A percentile compares a stretch with the other conserved stretches of the same genome.
These are phyloP conservation scores for Gnatocerus cornutus DNA, from an alignment of 2,888 invertebrate genomes.

Conservation along the genomic window DNA sequence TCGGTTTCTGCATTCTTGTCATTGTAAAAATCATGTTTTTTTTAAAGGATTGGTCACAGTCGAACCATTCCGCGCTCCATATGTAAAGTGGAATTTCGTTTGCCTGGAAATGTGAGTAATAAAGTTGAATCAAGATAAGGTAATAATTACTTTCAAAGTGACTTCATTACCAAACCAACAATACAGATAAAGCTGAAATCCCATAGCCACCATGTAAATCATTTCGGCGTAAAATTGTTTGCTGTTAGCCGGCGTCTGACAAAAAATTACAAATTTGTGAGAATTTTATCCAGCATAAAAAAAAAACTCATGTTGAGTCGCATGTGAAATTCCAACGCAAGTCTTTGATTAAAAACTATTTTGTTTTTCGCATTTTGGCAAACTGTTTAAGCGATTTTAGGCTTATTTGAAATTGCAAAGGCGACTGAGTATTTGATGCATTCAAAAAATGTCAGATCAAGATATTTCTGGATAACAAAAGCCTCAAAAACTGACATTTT, in stretches of 20 bases:
- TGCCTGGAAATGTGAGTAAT: slow-evolving; percentile 54
- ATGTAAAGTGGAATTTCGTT: slow-evolving; percentile 61
- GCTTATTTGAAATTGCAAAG: too few relatives aligned
- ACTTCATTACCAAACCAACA: slow-evolving; percentile 68
- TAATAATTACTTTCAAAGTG: slow-evolving; percentile 59
- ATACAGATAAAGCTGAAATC: slow-evolving; percentile 62
- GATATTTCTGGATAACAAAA: too few relatives aligned
- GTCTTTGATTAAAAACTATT: too few relatives aligned
- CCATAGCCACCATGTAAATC: slow-evolving; percentile 65
- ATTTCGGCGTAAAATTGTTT: slow-evolving; percentile 65
- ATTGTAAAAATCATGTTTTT: slow-evolving; percentile 65
- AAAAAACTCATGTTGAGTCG: too few relatives aligned
- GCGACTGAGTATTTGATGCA: too few relatives aligned
- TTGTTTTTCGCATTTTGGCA: too few relatives aligned
- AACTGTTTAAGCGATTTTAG: too few relatives aligned
- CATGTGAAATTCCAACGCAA: too few relatives aligned
- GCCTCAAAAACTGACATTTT: too few relatives aligned
- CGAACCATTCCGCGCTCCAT: slow-evolving; percentile 65
- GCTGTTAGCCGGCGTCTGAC: slow-evolving; percentile 62
- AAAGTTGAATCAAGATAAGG: slow-evolving; percentile 7
- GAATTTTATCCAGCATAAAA: too few relatives aligned
- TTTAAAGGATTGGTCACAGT: slow-evolving; percentile 58
- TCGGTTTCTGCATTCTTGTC: slow-evolving; percentile 62
- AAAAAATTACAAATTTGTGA: slow-evolving; percentile 9
- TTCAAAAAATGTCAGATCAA: too few relatives aligned